A percentile compares a stretch with the other conserved stretches of the same genome.
Conservation (phyloP, 1,140 invertebrate species). For the Danaus melanippus region DNA sequence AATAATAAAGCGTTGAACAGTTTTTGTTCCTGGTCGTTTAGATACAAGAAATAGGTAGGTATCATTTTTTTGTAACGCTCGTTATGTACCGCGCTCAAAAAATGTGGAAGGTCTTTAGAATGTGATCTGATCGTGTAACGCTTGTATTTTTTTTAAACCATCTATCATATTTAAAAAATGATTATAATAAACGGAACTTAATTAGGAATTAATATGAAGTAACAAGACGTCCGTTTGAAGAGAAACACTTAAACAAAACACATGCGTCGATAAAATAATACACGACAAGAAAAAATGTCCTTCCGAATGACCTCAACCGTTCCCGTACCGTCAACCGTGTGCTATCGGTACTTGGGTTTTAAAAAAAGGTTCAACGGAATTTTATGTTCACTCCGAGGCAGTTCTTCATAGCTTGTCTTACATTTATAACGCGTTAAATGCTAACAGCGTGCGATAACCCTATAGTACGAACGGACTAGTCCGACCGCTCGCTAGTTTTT, state of each 20-base stretch:
- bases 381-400: slow-evolving; percentile 55
- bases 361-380: slow-evolving; percentile 64
- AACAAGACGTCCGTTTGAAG: no score
- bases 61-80: slow-evolving; percentile 40
- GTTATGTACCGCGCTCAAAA: slow-evolving; percentile 25
- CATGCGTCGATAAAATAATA: no score
- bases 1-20: slow-evolving; percentile 63
- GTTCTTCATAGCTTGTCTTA: slow-evolving; percentile 63
- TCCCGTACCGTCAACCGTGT: slow-evolving; percentile 45
- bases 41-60: slow-evolving; percentile 44
- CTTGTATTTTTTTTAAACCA: no score
- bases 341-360: slow-evolving; percentile 57
- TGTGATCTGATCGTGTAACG: no score
- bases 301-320: slow-evolving; percentile 55
- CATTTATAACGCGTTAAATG: slow-evolving; percentile 62
- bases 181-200: no score
- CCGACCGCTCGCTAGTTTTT: slow-evolving; percentile 42
- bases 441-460: slow-evolving; percentile 66
- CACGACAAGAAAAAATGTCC: slow-evolving; percentile 52
- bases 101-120: slow-evolving; percentile 39
- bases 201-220: no score
- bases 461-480: slow-evolving; percentile 53
- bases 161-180: no score
- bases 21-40: slow-evolving; percentile 61
- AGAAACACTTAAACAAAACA: no score